These are phyloP conservation scores for Hippolais icterina DNA, from an alignment of 2,113 vertebrate species.

Conservation along the genomic window DNA sequence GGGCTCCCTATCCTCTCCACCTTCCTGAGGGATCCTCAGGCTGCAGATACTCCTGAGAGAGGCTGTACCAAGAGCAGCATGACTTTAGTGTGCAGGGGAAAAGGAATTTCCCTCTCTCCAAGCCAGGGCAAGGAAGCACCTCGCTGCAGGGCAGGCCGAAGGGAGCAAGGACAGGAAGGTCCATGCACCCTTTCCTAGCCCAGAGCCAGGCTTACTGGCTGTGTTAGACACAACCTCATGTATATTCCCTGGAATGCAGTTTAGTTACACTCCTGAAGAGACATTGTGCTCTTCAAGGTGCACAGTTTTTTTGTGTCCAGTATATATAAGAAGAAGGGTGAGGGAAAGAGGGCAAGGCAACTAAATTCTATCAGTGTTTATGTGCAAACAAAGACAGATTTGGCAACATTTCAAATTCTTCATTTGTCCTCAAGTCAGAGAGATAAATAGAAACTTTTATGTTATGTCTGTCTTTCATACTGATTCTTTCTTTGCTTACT, in stretches of 20 bases:
- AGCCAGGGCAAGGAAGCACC: background rate
- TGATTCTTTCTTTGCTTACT: background rate
- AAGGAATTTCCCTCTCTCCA: background rate
- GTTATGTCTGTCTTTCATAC: background rate
- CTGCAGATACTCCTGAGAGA: background rate
- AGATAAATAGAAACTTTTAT: background rate
- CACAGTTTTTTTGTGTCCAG: background rate
- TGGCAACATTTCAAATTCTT: slow-evolving; percentile 40
- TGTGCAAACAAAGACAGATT: background rate
- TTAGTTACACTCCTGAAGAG: accelerated
- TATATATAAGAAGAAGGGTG: background rate
- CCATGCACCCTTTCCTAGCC: accelerated
- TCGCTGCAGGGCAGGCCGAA: background rate
- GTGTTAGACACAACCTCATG: accelerated
- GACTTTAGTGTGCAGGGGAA: background rate
- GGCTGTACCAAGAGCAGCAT: background rate
- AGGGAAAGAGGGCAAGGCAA: background rate
- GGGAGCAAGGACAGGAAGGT: background rate
- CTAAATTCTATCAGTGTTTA: background rate
- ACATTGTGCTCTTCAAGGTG: no score
- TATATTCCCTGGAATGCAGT: accelerated
- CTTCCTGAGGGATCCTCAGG: background rate
- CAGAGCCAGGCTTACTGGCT: background rate
- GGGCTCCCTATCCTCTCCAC: background rate
- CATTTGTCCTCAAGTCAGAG: background rate